These are phyloP conservation scores for Archivesica marissinica DNA, from an alignment of 1,140 invertebrate genomes.

Conservation along the genomic window DNA sequence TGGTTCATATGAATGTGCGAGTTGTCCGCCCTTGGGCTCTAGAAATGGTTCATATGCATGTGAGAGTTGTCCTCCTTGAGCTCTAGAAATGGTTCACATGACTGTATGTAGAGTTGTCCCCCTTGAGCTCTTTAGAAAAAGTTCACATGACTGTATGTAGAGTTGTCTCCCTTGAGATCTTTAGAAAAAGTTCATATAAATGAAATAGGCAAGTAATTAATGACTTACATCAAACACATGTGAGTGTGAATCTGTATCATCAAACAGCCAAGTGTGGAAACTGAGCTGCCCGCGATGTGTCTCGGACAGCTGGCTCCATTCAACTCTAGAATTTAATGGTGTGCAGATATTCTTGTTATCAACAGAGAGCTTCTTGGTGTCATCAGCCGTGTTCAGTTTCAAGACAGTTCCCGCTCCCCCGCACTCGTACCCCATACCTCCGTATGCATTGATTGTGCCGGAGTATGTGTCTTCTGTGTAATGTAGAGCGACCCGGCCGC, in stretches of 20 bases:
- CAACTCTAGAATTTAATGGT: constrained; percentile 64
- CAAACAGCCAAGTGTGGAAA: constrained; percentile 75
- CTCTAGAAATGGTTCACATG: too few relatives aligned
- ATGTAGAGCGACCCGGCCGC: constrained; percentile 72
- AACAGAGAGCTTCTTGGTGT: constrained; percentile 62
- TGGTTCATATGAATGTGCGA: too few relatives aligned
- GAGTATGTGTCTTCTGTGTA: constrained; percentile 48
- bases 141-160: too few relatives aligned
- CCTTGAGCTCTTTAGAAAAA: too few relatives aligned
- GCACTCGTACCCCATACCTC: constrained; percentile 72
- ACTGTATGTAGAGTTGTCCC: too few relatives aligned
- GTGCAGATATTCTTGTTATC: constrained; percentile 70
- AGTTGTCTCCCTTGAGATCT: too few relatives aligned
- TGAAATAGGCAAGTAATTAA: background rate
- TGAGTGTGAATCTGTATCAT: constrained; percentile 50
- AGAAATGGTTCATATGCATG: too few relatives aligned
- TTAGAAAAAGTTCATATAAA: too few relatives aligned
- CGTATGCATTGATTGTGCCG: constrained; percentile 64
- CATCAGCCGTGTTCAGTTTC: constrained; percentile 44
- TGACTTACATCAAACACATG: constrained; percentile 56
- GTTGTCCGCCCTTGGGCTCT: too few relatives aligned
- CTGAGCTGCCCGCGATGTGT: constrained; percentile 70
- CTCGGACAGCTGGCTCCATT: constrained; percentile 69
- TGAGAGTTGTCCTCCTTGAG: too few relatives aligned
- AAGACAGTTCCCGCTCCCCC: constrained; percentile 75